phyloP scores from a whole-genome alignment of 2,888 invertebrate genomes.

The Chironomus tentans region DNA sequence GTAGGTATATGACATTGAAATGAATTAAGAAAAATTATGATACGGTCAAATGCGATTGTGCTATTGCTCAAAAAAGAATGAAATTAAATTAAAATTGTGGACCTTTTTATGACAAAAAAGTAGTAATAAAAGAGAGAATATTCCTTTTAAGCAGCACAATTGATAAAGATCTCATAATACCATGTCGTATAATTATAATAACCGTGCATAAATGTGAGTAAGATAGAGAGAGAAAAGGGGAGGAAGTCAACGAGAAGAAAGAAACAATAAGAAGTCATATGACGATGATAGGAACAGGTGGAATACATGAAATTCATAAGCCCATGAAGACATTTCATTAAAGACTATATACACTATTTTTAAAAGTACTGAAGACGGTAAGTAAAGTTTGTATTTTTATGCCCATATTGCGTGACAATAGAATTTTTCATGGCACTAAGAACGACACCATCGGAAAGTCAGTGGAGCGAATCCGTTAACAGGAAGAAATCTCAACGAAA shows the following conservation, averaged over 20 bases:
- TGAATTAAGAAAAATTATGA: neutral
- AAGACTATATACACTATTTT: neutral
- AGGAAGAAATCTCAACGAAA: conserved; percentile 9
- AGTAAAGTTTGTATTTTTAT: conserved; percentile 1
- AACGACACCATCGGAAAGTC: conserved; percentile 6
- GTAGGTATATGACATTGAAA: neutral
- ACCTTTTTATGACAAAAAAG: too few relatives aligned
- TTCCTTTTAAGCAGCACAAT: neutral
- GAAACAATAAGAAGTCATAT: neutral
- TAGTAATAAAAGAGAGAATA: neutral
- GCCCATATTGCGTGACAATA: conserved; percentile 21
- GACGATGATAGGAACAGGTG: conserved; percentile 1
- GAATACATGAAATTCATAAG: neutral
- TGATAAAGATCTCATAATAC: conserved; percentile 5
- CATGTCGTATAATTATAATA: conserved; percentile 8
- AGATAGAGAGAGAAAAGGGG: neutral
- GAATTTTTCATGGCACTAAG: neutral
- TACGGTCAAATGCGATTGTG: conserved; percentile 5
- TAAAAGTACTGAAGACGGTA: neutral
- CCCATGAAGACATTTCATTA: conserved; percentile 16
- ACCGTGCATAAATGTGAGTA: neutral
- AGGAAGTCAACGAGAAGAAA: neutral
- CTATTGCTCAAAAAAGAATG: neutral
- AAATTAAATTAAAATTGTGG: neutral
- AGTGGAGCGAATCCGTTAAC: conserved; percentile 4